These are phyloP conservation scores for Acholoe squamosa DNA, from an alignment of 2,888 invertebrate species.

Conservation along the genomic window DNA sequence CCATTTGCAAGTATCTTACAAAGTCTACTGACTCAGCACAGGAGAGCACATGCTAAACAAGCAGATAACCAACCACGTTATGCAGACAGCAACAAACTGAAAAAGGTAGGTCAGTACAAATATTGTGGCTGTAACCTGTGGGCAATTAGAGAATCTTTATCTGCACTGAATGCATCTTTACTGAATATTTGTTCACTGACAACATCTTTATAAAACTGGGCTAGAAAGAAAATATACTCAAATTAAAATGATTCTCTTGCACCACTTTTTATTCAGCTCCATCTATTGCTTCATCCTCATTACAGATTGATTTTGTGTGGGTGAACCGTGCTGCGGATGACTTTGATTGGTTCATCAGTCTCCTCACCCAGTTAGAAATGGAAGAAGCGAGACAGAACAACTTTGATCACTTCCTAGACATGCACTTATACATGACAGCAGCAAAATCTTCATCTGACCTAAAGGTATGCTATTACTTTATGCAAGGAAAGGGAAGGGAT, in stretches of 20 bases:
- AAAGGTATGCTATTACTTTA: no score
- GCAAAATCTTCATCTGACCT: slow-evolving; percentile 67
- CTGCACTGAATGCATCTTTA: no score
- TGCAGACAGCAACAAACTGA: neutral
- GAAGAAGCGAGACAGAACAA: slow-evolving; percentile 84
- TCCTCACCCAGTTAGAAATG: slow-evolving; percentile 96
- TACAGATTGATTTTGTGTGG: slow-evolving; percentile 97
- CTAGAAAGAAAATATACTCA: no score
- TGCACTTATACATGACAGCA: slow-evolving; percentile 68
- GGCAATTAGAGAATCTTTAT: no score
- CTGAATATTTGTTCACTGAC: no score
- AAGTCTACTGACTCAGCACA: slow-evolving; percentile 85
- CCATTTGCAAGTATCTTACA: slow-evolving; percentile 97
- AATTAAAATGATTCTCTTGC: no score
- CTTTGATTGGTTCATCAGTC: slow-evolving; percentile 97
- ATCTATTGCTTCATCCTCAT: neutral
- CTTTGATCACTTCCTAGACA: slow-evolving; percentile 66
- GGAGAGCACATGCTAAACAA: neutral
- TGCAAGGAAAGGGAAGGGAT: no score
- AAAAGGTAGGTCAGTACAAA: slow-evolving; percentile 4
- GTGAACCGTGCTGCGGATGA: slow-evolving; percentile 97
- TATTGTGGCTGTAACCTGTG: no score
- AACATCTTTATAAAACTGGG: no score
- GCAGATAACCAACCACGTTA: neutral
- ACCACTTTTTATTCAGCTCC: no score